phyloP scores from a whole-genome alignment of 2,113 vertebrate species.

The Daubentonia madagascariensis region DNA sequence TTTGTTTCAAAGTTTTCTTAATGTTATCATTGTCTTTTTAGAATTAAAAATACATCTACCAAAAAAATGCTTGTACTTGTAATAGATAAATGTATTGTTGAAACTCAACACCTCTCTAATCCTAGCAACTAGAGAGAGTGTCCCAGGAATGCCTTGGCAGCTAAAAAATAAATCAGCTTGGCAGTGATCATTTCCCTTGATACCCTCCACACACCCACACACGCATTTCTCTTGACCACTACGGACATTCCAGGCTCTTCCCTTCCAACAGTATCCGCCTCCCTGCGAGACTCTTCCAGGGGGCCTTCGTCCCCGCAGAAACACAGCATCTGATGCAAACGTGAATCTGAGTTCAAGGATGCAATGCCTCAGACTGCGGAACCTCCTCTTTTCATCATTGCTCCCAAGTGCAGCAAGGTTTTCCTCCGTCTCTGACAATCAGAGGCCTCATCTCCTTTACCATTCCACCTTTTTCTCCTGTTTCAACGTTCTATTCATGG shows the following conservation, averaged over 20 bases:
- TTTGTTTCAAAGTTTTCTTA: neutral
- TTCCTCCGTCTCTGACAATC: neutral
- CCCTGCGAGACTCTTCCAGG: neutral
- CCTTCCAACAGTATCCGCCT: neutral
- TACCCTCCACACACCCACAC: conserved; percentile 39
- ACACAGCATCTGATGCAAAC: neutral
- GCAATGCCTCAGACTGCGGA: neutral
- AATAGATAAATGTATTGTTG: neutral
- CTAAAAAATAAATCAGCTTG: conserved; percentile 16
- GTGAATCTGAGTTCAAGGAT: neutral
- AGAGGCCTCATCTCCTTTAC: neutral
- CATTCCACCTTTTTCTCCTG: neutral
- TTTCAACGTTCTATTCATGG: neutral
- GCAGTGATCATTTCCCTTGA: conserved; percentile 47
- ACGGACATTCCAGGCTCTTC: conserved; percentile 29
- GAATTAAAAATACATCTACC: neutral
- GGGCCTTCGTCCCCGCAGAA: neutral
- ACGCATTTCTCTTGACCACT: conserved; percentile 27
- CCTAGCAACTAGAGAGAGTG: conserved; percentile 36
- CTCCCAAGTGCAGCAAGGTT: neutral
- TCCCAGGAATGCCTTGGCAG: conserved; percentile 52
- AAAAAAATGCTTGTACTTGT: conserved; percentile 23
- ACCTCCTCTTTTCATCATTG: neutral
- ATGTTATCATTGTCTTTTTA: neutral
- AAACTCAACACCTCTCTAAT: conserved; percentile 24